Conservation (phyloP, 2,797 vertebrate species). For the Acanthopagrus latus region DNA sequence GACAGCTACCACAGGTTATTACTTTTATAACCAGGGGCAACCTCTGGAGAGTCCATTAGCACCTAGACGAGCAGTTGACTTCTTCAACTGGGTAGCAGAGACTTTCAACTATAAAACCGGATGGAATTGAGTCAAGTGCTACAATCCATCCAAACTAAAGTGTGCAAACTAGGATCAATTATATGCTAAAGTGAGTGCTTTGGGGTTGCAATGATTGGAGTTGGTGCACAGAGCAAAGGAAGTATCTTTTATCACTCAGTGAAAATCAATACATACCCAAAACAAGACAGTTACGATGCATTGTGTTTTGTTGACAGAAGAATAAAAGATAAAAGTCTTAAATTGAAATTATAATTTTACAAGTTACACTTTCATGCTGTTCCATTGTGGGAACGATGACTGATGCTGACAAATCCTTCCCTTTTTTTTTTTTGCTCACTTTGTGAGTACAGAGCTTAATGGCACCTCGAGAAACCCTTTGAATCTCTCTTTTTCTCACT, state of each 20-base stretch:
- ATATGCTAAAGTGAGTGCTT: slow-evolving; percentile 37
- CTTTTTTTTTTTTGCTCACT: not conserved
- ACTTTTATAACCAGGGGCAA: slow-evolving; percentile 80
- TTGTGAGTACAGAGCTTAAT: slow-evolving; percentile 3
- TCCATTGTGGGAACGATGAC: not conserved
- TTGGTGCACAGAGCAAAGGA: slow-evolving; percentile 7
- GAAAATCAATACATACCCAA: slow-evolving; percentile 51
- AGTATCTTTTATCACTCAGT: slow-evolving; percentile 37
- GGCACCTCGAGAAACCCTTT: slow-evolving; percentile 8
- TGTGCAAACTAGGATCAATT: slow-evolving; percentile 53
- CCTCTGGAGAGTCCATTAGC: slow-evolving; percentile 80
- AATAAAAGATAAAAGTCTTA: not conserved
- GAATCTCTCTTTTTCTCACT: slow-evolving; percentile 9
- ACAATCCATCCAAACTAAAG: slow-evolving; percentile 59
- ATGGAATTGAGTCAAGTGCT: slow-evolving; percentile 30
- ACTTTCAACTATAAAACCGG: slow-evolving; percentile 58
- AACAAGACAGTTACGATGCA: slow-evolving; percentile 22
- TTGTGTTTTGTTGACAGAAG: slow-evolving; percentile 1
- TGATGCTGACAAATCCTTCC: not conserved
- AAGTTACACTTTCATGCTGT: not conserved
- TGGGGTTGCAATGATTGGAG: slow-evolving; percentile 37
- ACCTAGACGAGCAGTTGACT: slow-evolving; percentile 71
- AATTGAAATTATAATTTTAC: not conserved
- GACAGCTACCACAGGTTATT: slow-evolving; percentile 81
- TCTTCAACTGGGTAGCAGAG: slow-evolving; percentile 45